Evolutionary conservation across 2,888 invertebrate species (phyloP).

Genomic region (Parapristionchus giblindavisi): DNA sequence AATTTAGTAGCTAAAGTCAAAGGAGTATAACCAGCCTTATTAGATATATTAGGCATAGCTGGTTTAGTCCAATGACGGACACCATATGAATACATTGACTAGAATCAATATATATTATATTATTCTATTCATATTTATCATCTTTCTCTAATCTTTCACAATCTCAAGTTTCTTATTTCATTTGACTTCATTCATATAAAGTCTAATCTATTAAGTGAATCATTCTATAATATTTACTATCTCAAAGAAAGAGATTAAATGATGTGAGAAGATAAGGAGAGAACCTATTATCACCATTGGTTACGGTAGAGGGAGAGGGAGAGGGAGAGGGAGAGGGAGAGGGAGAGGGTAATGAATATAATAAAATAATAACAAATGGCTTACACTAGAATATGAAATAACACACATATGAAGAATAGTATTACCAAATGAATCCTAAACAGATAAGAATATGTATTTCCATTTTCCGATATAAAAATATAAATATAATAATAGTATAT

Average conservation of each 20-base stretch:
- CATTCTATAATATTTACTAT: too few relatives aligned
- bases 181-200: neutral
- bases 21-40: constrained; percentile 89
- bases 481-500: neutral
- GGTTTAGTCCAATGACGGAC: constrained; percentile 90
- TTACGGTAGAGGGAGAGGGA: neutral
- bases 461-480: neutral
- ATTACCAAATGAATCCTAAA: constrained; percentile 92
- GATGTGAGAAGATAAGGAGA: neutral
- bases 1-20: constrained; percentile 94
- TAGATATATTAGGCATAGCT: constrained; percentile 89
- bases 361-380: constrained; percentile 45
- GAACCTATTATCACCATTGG: neutral
- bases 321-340: neutral
- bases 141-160: neutral
- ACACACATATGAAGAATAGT: constrained; percentile 99
- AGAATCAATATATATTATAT: constrained; percentile 49
- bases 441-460: neutral
- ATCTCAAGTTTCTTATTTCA: neutral
- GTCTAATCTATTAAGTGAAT: neutral
- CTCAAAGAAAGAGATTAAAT: too few relatives aligned
- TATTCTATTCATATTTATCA: neutral
- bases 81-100: constrained; percentile 99
- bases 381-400: constrained; percentile 92
- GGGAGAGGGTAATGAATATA: neutral